These are phyloP conservation scores for Sebastes vulpes DNA, from an alignment of 2,797 vertebrate species.

Conservation along the genomic window DNA sequence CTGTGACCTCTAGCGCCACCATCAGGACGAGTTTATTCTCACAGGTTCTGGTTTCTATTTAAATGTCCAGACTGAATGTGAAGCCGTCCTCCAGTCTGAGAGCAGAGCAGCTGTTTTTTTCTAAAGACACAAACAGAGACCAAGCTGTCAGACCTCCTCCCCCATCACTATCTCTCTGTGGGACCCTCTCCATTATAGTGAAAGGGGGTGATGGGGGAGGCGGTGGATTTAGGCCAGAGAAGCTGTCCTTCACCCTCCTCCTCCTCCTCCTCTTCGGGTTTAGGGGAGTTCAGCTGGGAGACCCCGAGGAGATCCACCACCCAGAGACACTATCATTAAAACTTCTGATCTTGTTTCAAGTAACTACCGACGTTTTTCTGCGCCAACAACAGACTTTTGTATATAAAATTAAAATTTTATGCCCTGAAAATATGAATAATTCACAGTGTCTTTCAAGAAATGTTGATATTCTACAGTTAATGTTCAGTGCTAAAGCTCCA, in stretches of 20 bases:
- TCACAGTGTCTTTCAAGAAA: too few species aligned
- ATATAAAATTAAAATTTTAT: too few species aligned
- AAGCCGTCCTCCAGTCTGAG: slow-evolving; percentile 12
- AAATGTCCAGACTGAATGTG: not conserved
- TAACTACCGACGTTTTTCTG: too few species aligned
- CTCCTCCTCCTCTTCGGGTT: too few species aligned
- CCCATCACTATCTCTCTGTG: slow-evolving; percentile 12
- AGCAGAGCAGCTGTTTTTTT: slow-evolving; percentile 44
- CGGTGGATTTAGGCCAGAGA: not conserved
- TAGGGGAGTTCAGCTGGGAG: too few species aligned
- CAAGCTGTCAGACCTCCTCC: slow-evolving; percentile 24
- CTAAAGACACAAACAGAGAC: slow-evolving; percentile 41
- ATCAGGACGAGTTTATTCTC: not conserved
- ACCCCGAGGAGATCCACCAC: too few species aligned
- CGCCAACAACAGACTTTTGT: too few species aligned
- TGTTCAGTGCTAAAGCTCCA: too few species aligned
- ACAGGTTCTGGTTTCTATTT: not conserved
- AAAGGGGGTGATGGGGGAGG: not conserved
- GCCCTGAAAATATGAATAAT: too few species aligned
- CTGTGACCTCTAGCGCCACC: not conserved
- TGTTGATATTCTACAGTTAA: too few species aligned
- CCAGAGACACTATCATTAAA: too few species aligned
- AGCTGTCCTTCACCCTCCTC: not conserved
- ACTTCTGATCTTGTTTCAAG: too few species aligned
- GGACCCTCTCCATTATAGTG: slow-evolving; percentile 21